These are phyloP conservation scores for Sitta europaea DNA, from an alignment of 2,113 vertebrate genomes.

Conservation along the genomic window DNA sequence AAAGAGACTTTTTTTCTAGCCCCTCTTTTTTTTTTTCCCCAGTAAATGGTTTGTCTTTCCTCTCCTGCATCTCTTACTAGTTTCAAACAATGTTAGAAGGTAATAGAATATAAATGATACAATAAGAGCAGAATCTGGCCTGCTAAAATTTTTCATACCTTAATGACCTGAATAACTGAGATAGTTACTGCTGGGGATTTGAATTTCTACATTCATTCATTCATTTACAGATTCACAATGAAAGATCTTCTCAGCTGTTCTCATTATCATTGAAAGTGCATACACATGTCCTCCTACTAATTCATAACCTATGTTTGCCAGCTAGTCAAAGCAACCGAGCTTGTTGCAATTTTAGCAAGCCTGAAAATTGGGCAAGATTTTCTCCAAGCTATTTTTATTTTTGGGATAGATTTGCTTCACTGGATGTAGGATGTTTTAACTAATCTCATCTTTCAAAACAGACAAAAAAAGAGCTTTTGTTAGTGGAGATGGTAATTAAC, in stretches of 20 bases:
- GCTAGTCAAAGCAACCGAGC: conserved; percentile 1
- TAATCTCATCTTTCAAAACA: conserved; percentile 6
- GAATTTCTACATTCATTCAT: conserved; percentile 9
- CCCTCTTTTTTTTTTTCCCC: neutral
- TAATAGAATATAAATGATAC: neutral
- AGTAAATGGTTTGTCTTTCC: neutral
- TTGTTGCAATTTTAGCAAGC: conserved; percentile 23
- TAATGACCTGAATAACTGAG: neutral
- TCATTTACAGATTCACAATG: neutral
- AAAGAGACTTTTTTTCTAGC: neutral
- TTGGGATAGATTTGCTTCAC: neutral
- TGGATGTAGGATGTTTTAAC: conserved; percentile 2
- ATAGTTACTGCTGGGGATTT: neutral
- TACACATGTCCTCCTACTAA: conserved; percentile 35
- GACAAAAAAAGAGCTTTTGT: neutral
- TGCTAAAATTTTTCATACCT: neutral
- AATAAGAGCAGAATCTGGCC: neutral
- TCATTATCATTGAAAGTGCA: conserved; percentile 15
- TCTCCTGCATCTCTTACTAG: neutral
- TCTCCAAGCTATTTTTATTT: conserved; percentile 26
- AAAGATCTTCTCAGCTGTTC: conserved; percentile 19
- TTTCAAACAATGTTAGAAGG: neutral
- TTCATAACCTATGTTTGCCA: conserved; percentile 34
- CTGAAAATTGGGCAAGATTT: conserved; percentile 9
- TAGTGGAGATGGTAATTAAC: neutral